phyloP scores from a whole-genome alignment of 2,797 vertebrate genomes.

The Sciurus carolinensis region DNA sequence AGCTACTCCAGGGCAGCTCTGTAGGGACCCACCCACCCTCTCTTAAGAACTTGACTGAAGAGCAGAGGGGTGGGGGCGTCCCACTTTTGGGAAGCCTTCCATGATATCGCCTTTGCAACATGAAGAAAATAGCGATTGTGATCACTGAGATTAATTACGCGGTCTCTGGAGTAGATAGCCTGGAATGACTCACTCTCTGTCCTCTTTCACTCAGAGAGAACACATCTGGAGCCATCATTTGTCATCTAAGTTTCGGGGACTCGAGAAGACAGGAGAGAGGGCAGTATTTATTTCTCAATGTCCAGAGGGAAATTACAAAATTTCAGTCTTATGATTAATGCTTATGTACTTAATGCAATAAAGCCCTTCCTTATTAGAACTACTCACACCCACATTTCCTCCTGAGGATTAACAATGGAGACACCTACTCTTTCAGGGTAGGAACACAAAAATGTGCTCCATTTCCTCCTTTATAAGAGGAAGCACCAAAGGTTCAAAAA shows the following conservation, averaged over 20 bases:
- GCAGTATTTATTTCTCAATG: slow-evolving; percentile 60
- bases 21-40: not conserved
- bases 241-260: slow-evolving; percentile 2
- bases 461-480: not conserved
- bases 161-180: not conserved
- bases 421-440: not conserved
- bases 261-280: not conserved
- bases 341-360: slow-evolving; percentile 51
- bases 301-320: slow-evolving; percentile 60
- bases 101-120: not conserved
- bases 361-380: slow-evolving; percentile 39
- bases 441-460: not conserved
- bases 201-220: not conserved
- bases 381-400: not conserved
- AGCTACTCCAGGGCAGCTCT: not conserved
- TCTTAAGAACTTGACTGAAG: not conserved
- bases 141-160: not conserved
- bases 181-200: not conserved
- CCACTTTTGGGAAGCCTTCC: not conserved
- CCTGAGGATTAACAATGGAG: not conserved
- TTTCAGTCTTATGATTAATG: slow-evolving; percentile 44
- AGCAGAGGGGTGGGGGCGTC: no score
- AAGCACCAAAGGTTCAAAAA: not conserved
- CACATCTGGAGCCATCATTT: not conserved
- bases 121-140: not conserved